Evolutionary conservation across 2,888 invertebrate species (phyloP).

Genomic region (Octodonta nipae): DNA sequence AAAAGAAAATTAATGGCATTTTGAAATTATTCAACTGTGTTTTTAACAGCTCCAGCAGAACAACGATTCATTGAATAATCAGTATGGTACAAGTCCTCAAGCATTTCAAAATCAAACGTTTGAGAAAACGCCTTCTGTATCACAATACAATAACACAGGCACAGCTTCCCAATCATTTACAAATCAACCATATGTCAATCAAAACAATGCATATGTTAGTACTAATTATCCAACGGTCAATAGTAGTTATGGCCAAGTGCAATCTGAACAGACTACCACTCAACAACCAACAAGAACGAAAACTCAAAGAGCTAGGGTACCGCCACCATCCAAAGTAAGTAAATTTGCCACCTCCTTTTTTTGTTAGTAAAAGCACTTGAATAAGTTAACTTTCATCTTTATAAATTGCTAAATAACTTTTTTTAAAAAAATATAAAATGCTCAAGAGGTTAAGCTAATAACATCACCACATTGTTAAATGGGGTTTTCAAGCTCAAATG

Average conservation of each 20-base stretch:
- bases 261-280: conserved; percentile 12
- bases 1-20: background rate
- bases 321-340: conserved; percentile 69
- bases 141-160: conserved; percentile 8
- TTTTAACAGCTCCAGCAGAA: conserved; percentile 40
- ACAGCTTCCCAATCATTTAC: conserved; percentile 19
- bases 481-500: too few relatives aligned
- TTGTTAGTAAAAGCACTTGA: background rate
- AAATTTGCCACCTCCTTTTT: background rate
- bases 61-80: conserved; percentile 26
- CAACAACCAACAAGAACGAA: conserved; percentile 43
- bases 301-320: conserved; percentile 58
- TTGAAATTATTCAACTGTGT: too few relatives aligned
- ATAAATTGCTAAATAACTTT: too few relatives aligned
- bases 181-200: conserved; percentile 14
- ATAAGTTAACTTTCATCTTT: too few relatives aligned
- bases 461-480: too few relatives aligned
- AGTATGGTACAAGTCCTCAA: conserved; percentile 18
- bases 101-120: conserved; percentile 17
- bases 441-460: too few relatives aligned
- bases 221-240: conserved; percentile 13
- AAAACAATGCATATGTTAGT: conserved; percentile 13
- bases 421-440: too few relatives aligned
- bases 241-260: conserved; percentile 14
- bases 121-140: conserved; percentile 5